Evolutionary conservation across 2,888 invertebrate genomes (phyloP).

Genomic region (Plebejus melissa): DNA sequence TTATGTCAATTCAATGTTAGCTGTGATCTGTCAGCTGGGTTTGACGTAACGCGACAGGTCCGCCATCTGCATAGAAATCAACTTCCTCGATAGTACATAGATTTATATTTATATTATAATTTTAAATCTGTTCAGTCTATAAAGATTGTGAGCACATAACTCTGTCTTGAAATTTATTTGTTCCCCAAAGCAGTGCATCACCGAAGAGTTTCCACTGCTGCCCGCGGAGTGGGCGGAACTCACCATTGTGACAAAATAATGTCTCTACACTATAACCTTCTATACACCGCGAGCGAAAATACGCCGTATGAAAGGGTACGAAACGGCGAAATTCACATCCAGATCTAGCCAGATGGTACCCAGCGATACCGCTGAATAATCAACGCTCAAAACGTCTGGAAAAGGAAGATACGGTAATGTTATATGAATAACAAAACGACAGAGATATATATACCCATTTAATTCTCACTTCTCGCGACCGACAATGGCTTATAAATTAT

Average conservation of each 20-base stretch:
- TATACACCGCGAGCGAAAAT: conserved; percentile 46
- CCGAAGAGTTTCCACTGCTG: conserved; percentile 64
- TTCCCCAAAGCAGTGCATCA: conserved; percentile 76
- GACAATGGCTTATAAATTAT: conserved; percentile 62
- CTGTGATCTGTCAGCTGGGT: too few relatives aligned
- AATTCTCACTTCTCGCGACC: conserved; percentile 68
- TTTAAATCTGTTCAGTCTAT: conserved; percentile 48
- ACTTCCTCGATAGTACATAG: too few relatives aligned
- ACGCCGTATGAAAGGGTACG: conserved; percentile 49
- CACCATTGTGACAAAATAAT: conserved; percentile 78
- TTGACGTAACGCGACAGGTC: too few relatives aligned
- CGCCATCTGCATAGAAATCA: too few relatives aligned
- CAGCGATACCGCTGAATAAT: conserved; percentile 75
- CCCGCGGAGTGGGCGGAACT: conserved; percentile 72
- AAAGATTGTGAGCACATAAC: conserved; percentile 54
- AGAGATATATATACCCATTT: conserved; percentile 74
- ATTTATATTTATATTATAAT: conserved; percentile 27
- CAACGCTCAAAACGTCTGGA: conserved; percentile 78
- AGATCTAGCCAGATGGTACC: conserved; percentile 63
- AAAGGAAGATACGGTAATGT: conserved; percentile 78
- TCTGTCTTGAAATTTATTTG: conserved; percentile 70
- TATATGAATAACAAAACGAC: conserved; percentile 78
- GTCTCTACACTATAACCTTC: conserved; percentile 70
- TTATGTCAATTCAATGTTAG: too few relatives aligned
- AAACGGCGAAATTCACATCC: conserved; percentile 48